A percentile compares a stretch with the other conserved stretches of the same genome.
These are phyloP conservation scores for Sminthurides bifidus DNA, from an alignment of 1,140 invertebrate species.

Conservation along the genomic window DNA sequence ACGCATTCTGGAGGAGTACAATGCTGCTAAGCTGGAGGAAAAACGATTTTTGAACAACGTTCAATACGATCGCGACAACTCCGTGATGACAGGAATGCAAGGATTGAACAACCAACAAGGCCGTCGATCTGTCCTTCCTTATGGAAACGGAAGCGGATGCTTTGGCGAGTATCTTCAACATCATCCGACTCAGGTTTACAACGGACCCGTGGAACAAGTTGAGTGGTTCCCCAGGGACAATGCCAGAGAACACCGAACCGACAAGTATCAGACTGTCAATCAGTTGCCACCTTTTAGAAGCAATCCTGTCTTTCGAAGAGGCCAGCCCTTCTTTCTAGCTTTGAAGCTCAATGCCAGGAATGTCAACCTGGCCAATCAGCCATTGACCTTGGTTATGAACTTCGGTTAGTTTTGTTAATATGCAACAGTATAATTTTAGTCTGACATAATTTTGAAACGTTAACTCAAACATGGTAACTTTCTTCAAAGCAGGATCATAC, in stretches of 20 bases:
- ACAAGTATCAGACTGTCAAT: conserved; percentile 11
- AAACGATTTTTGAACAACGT: not conserved
- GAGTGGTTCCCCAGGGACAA: conserved; percentile 17
- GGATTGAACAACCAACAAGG: too few relatives aligned
- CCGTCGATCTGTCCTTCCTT: not conserved
- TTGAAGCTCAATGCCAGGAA: not conserved
- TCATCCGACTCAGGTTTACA: not conserved
- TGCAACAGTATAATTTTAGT: too few relatives aligned
- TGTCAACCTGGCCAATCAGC: conserved; percentile 2
- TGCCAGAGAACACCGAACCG: conserved; percentile 1
- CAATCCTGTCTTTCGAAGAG: conserved; percentile 11
- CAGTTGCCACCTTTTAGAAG: not conserved
- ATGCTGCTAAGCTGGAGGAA: conserved; percentile 8
- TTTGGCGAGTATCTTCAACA: not conserved
- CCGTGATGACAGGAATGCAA: too few relatives aligned
- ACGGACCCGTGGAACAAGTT: conserved; percentile 14
- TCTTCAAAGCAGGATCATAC: conserved; percentile 45
- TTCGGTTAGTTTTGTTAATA: conserved; percentile 5
- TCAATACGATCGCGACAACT: not conserved
- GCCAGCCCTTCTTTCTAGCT: conserved; percentile 14
- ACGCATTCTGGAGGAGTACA: conserved; percentile 12
- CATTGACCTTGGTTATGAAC: conserved; percentile 13
- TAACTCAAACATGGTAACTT: not conserved
- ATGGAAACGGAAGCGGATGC: not conserved
- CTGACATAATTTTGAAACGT: not conserved